Conservation (phyloP, 2,888 invertebrate species). For the Aspidiotus rigidus region DNA sequence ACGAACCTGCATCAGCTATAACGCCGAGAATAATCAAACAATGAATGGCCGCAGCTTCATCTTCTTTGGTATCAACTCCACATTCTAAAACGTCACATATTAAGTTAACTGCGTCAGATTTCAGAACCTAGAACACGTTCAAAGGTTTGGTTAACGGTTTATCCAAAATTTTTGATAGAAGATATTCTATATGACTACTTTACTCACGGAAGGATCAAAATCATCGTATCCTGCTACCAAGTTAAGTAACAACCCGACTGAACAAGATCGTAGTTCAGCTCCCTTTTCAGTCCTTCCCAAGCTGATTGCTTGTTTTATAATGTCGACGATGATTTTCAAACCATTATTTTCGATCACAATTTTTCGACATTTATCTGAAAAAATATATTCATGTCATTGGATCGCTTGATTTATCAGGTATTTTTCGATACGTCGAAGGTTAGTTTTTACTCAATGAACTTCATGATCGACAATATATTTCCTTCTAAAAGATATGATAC, state of each 20-base stretch:
- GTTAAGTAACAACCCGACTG: slow-evolving; percentile 68
- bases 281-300: slow-evolving; percentile 42
- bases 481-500: no score
- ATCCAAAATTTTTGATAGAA: slow-evolving; percentile 44
- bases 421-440: no score
- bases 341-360: slow-evolving; percentile 46
- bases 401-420: background rate
- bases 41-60: slow-evolving; percentile 48
- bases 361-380: slow-evolving; percentile 42
- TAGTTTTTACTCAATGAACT: no score
- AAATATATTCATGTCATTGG: slow-evolving; percentile 8
- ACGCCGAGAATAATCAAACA: slow-evolving; percentile 47
- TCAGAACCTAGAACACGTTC: slow-evolving; percentile 43
- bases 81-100: slow-evolving; percentile 46
- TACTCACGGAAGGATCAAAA: slow-evolving; percentile 49
- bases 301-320: slow-evolving; percentile 43
- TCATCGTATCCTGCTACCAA: slow-evolving; percentile 64
- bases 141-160: slow-evolving; percentile 42
- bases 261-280: slow-evolving; percentile 53
- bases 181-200: background rate
- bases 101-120: slow-evolving; percentile 46
- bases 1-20: slow-evolving; percentile 47
- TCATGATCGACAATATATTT: no score
- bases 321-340: slow-evolving; percentile 43
- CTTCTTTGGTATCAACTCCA: slow-evolving; percentile 42